These are phyloP conservation scores for Diadophis punctatus DNA, from an alignment of 2,113 vertebrate species.

Conservation along the genomic window DNA sequence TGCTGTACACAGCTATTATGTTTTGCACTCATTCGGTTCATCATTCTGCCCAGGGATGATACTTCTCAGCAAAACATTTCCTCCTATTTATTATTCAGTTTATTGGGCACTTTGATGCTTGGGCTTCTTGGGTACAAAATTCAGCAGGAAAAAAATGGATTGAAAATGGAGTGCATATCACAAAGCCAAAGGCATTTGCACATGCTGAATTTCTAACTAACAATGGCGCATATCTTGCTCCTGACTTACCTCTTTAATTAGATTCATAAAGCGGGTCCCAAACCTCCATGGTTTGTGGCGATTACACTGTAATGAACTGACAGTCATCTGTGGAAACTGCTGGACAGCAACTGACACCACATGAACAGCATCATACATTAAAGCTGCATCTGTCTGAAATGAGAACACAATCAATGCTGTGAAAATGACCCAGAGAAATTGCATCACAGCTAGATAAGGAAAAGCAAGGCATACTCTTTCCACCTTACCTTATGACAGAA, in stretches of 20 bases:
- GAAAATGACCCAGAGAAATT: not conserved
- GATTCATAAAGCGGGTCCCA: conserved; percentile 92
- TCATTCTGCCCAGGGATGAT: not conserved
- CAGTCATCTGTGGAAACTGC: conserved; percentile 97
- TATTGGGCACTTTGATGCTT: not conserved
- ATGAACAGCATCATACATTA: conserved; percentile 97
- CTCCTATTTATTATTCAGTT: not conserved
- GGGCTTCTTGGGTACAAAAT: not conserved
- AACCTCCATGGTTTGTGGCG: conserved; percentile 98
- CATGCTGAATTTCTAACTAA: not conserved
- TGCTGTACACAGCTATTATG: not conserved
- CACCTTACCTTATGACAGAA: not conserved
- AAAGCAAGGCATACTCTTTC: not conserved
- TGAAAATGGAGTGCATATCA: not conserved
- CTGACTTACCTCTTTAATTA: conserved; percentile 91
- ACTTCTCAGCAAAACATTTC: not conserved
- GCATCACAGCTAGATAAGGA: fast-evolving
- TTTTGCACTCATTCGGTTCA: fast-evolving
- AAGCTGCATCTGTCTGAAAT: conserved; percentile 90
- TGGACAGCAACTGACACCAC: conserved; percentile 96
- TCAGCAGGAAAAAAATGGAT: not conserved
- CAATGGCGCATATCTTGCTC: not conserved
- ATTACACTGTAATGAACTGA: conserved; percentile 96
- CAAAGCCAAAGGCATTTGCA: not conserved
- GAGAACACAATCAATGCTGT: conserved; percentile 17